Evolutionary conservation across 2,113 vertebrate genomes (phyloP), one percentile per base, ranked within the genome.

Genomic region (Epinephelus lanceolatus): DNA sequence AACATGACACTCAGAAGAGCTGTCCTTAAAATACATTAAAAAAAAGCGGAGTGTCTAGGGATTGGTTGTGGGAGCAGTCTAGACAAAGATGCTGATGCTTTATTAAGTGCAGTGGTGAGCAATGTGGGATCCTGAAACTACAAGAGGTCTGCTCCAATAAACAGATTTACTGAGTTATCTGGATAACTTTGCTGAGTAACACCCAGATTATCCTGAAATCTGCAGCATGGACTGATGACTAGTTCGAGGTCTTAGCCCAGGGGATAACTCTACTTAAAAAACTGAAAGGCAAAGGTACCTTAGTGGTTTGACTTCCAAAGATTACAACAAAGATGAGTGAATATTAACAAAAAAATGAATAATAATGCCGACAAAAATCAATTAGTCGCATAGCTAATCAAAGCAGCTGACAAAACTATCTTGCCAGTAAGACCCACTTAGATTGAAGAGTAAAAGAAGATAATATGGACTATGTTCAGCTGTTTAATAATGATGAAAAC

Each of bases 1-100:
- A 78, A 78, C 71, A 78, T 67, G 71, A 83, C 74, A 88, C 57
- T 66, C 49, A 83, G 65, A 40, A 47, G 66, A 69, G 21, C 30
- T 17, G 49, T 80, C 57, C 33, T 71, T 68, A 56, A 84, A 77
- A 82, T 70, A 70, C n/a, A 56, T 45, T 10, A 71, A 76, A 70
- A 62, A 57, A 11, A 3, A 63, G n/a, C 8, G 1, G 6, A 19
- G 27, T n/a, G 42, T 59, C 53, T 68, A n/a, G 49, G 33, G 53
- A 69, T 80, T 79, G 69, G 73, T 55, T 68, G 14, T 56, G 19
- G 76, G 59, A 73, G 66, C 21, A 63, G 75, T 57, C 30, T 9
- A 62, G 42, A 57, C 10, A 23, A 33, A 40, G 42, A 78, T 74
- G 68, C 12, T 73, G 71, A 66, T 61, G 71, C 45, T 85, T 70